These are phyloP conservation scores for Varecia variegata DNA, from an alignment of 2,797 vertebrate genomes.

Conservation along the genomic window DNA sequence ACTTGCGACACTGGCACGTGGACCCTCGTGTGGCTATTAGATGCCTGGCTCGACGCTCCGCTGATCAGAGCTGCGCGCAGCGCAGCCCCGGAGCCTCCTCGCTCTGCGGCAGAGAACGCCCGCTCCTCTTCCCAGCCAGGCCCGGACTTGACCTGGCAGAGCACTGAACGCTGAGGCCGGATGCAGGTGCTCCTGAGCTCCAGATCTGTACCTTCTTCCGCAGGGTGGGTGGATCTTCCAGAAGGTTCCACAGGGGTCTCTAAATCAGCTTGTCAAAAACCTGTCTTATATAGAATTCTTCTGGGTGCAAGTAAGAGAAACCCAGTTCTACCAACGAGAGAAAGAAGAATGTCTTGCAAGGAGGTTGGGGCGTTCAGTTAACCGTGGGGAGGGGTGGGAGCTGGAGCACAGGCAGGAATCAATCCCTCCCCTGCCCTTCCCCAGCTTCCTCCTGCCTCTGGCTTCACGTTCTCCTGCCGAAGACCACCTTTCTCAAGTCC, in stretches of 20 bases:
- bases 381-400: background rate
- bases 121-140: background rate
- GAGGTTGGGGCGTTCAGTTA: background rate
- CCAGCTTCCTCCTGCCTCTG: background rate
- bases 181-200: background rate
- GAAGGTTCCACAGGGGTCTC: background rate
- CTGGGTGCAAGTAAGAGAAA: background rate
- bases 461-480: background rate
- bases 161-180: background rate
- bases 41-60: background rate
- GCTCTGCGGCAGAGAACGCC: background rate
- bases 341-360: background rate
- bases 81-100: background rate
- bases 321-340: background rate
- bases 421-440: accelerated
- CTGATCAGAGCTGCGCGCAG: background rate
- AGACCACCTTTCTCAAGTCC: background rate
- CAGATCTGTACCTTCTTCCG: background rate
- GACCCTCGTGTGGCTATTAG: background rate
- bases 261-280: background rate
- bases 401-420: background rate
- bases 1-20: background rate
- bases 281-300: background rate
- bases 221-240: background rate
- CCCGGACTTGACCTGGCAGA: background rate